Evolutionary conservation across 2,797 vertebrate species (phyloP), one percentile per base, ranked within the genome.

Genomic region (Tiaroga cobitis): DNA sequence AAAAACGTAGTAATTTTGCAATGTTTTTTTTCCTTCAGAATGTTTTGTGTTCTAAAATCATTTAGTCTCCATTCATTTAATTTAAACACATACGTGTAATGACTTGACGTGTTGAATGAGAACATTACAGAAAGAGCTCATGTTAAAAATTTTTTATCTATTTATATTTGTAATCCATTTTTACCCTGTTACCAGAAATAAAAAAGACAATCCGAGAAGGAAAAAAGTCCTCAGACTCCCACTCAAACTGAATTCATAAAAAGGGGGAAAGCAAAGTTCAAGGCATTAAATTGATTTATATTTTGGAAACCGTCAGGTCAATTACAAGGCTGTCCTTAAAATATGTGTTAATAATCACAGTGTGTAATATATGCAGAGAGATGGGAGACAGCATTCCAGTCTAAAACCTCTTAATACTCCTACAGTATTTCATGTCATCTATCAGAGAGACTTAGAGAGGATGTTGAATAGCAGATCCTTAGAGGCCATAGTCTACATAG

Each of bases 331-430:
- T 89, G 90, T 90, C 89, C 75, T 87, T 88, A 89, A 93, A 92
- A 90, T 92, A 90, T 88, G 80, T 91, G 89, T 90, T 89, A 81
- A 90, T 91, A 91, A 93, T 93, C 86, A 87, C 80, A 90, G 39
- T 80, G 80, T 80, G 90, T 89, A 93, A 90, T 91, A 91, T 91
- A 90, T 88, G 89, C 84, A 83, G 74, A 70, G 83, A 87, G 87
- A 84, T 83, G 88, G 80, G 81, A 90, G 89, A 86, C 82, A 85
- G 89, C 91, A 90, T 92, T 92, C 84, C 89, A 88, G 88, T 87
- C 75, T 90, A 92, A 93, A 93, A 86, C 88, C 85, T 90, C 89
- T 87, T 92, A 90, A 93, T 86, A 85, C 86, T 86, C 86, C 85
- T 87, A 86, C 88, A 70, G 87, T 91, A 90, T 89, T 91, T 92